phyloP scores from a whole-genome alignment of 2,888 invertebrate genomes.

The Adelphocoris suturalis region DNA sequence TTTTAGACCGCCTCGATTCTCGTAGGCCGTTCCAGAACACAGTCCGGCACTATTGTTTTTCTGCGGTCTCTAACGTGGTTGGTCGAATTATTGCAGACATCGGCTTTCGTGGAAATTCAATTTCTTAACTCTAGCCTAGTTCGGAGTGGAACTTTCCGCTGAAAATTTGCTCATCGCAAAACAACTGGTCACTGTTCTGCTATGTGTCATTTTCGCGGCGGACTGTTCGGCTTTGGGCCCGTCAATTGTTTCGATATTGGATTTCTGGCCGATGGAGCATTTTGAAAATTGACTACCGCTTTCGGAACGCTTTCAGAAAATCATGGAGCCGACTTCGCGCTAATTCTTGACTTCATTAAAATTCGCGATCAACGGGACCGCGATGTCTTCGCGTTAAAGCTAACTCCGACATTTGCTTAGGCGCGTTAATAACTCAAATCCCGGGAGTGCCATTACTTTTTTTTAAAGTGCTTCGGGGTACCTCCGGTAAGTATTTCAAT shows the following conservation, averaged over 20 bases:
- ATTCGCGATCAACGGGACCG: not conserved
- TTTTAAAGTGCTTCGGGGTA: conserved; percentile 40
- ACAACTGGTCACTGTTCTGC: conserved; percentile 39
- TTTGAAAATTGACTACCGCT: not conserved
- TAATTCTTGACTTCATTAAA: not conserved
- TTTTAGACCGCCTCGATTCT: conserved; percentile 11
- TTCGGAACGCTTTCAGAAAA: not conserved
- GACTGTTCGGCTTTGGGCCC: not conserved
- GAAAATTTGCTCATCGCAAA: not conserved
- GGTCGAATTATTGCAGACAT: not conserved
- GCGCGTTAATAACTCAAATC: not conserved
- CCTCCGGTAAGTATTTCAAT: conserved; percentile 47
- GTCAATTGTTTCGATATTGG: not conserved
- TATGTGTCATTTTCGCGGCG: not conserved
- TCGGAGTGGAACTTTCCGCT: not conserved
- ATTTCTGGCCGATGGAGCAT: not conserved
- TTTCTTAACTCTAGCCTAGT: conserved; percentile 6
- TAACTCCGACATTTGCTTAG: not conserved
- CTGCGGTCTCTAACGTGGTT: not conserved
- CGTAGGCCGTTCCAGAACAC: not conserved
- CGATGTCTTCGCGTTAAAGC: not conserved
- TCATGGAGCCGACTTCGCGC: not conserved
- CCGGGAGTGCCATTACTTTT: conserved; percentile 47
- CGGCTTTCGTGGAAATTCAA: not conserved
- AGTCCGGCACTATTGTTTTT: not conserved